These are phyloP conservation scores for Petrocephalus microphthalmus DNA, from an alignment of 2,113 vertebrate genomes.

Conservation along the genomic window DNA sequence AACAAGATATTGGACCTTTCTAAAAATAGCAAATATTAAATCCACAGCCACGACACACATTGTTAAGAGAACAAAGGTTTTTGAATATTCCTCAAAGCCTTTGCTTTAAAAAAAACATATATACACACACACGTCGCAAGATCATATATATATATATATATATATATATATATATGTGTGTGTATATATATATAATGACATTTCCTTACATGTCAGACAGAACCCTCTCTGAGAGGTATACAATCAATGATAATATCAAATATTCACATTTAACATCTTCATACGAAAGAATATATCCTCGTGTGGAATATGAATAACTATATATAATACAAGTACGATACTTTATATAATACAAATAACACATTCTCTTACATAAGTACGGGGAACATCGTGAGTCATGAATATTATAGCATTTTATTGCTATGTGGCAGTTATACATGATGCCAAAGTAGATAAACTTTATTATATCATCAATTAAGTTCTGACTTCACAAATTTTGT, in stretches of 20 bases:
- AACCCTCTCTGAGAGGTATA: background rate
- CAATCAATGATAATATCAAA: background rate
- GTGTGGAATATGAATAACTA: too few species aligned
- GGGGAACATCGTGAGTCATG: background rate
- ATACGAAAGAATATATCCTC: too few species aligned
- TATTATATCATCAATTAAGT: background rate
- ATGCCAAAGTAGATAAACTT: background rate
- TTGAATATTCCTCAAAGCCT: background rate
- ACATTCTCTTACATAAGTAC: background rate
- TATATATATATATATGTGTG: too few species aligned
- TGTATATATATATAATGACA: too few species aligned
- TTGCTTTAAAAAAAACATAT: background rate
- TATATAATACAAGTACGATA: background rate
- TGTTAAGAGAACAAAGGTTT: slow-evolving; percentile 10
- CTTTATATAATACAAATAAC: background rate
- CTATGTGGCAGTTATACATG: background rate
- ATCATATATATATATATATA: too few species aligned
- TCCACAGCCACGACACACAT: slow-evolving; percentile 4
- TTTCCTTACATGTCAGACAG: background rate
- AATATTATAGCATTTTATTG: background rate
- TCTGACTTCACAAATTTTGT: background rate
- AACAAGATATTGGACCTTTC: background rate
- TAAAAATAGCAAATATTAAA: slow-evolving; percentile 20
- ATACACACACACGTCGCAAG: too few species aligned
- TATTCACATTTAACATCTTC: too few species aligned